phyloP scores from a whole-genome alignment of 2,797 vertebrate species.

The Helarctos malayanus region DNA sequence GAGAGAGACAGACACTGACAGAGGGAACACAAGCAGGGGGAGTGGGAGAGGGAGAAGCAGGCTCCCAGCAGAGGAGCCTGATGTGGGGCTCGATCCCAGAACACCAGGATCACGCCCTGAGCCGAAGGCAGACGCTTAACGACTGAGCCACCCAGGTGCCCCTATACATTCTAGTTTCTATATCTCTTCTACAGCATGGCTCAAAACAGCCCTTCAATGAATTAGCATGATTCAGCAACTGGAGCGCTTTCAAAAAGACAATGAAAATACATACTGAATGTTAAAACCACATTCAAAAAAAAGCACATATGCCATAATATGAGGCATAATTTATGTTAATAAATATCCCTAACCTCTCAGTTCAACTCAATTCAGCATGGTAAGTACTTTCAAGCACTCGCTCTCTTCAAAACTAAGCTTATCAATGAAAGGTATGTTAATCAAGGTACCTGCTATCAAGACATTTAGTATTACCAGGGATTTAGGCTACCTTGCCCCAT shows the following conservation, averaged over 20 bases:
- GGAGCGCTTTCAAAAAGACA: conserved; percentile 73
- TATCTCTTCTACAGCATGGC: conserved; percentile 63
- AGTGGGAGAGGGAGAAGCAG: no score
- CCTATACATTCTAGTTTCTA: conserved; percentile 70
- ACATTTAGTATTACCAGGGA: background rate
- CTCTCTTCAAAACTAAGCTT: conserved; percentile 6
- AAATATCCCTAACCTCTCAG: conserved; percentile 30
- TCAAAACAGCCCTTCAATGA: conserved; percentile 60
- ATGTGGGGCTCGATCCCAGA: no score
- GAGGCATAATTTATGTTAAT: conserved; percentile 19
- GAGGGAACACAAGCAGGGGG: no score
- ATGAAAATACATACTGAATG: conserved; percentile 42
- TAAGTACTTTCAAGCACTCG: conserved; percentile 2
- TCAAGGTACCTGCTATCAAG: conserved; percentile 29
- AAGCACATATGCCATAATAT: background rate
- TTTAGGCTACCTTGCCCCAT: background rate
- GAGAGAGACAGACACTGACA: no score
- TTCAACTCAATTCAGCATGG: conserved; percentile 24
- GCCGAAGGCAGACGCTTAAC: no score
- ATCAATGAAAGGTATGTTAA: background rate
- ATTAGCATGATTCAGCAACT: conserved; percentile 81
- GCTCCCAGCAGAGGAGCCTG: no score
- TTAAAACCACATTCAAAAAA: conserved; percentile 61
- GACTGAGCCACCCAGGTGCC: no score
- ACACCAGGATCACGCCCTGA: no score